Percentiles rank a stretch among this genome's conserved stretches.
These are phyloP conservation scores for Taeniopygia guttata DNA, from an alignment of 2,797 vertebrate genomes.

Conservation along the genomic window DNA sequence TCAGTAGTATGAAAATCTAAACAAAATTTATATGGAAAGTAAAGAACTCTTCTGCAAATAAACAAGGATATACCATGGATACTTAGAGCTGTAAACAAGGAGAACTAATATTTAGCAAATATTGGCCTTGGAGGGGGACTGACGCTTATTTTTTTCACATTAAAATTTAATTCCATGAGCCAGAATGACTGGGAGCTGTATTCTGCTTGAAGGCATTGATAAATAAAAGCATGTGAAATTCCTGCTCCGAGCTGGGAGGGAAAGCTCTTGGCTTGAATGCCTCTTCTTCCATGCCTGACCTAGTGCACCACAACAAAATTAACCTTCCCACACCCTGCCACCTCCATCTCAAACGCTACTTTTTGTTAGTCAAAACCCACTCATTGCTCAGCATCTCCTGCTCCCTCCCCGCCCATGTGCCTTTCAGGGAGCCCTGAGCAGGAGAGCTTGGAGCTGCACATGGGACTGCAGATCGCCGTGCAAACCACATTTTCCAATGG, in stretches of 20 bases:
- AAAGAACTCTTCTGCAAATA: not conserved
- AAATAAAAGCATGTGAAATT: not conserved
- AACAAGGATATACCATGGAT: not conserved
- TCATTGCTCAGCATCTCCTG: not conserved
- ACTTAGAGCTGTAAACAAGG: not conserved
- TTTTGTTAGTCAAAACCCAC: not conserved
- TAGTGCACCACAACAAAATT: not conserved
- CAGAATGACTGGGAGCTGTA: not conserved
- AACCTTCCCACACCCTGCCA: not conserved
- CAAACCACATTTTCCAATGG: rapidly evolving
- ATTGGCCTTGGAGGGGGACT: not conserved
- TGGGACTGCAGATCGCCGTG: rapidly evolving
- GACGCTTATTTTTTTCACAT: not conserved
- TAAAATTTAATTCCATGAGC: not conserved
- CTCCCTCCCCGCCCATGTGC: rapidly evolving
- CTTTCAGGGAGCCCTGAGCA: not conserved
- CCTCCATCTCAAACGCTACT: not conserved
- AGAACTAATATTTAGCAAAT: not conserved
- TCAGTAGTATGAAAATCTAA: not conserved
- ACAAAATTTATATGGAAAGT: not conserved
- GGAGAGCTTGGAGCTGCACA: not conserved
- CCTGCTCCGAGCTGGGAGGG: not conserved
- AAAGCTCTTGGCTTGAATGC: not conserved
- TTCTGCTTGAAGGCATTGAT: not conserved
- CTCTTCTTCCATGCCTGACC: slow-evolving; percentile 28